Evolutionary conservation across 2,797 vertebrate genomes (phyloP), one percentile per base, ranked within the genome.

Genomic region (Danio albolineatus): DNA sequence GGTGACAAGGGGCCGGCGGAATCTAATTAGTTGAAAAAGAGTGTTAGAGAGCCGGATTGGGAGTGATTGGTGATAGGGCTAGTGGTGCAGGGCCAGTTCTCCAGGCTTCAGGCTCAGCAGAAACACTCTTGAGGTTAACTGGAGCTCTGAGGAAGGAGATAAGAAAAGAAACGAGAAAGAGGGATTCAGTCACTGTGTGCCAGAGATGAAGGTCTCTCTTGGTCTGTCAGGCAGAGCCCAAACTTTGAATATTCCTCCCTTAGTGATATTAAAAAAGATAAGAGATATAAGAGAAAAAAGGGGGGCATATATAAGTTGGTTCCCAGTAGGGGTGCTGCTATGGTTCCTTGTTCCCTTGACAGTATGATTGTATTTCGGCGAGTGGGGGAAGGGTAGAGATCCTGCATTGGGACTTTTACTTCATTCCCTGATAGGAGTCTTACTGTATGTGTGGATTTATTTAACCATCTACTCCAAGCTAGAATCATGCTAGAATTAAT

Each of bases 1-100:
- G 65, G 89, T 86, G 91, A 91, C 90, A 90, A 78, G 65, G 83
- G 83, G 83, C 88, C 89, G 85, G 83, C 82, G 86, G 86, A 92
- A 92, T 92, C 89, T 92, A 93, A 93, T 93, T 92, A 93, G 90
- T 87, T 91, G 87, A 79, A 89, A 85, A 86, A 85, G 87, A 86
- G 49, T 87, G 83, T 83, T 81, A 84, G 66, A 21, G 80, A 89
- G 49, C n/a, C 84, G 87, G 90, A 88, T 87, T 89, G 89, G 88
- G 86, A 86, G 85, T 85, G 83, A 78, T 85, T 79, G 85, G 83
- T 87, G 85, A 79, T 57, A 61, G 59, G 78, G 59, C 79, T 85
- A 67, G 19, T 70, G 79, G 57, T 53, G 48, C 51, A 46, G 65
- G 48, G 17, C 59, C 41, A 39, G 53, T 67, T 81, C 73, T 72